Evolutionary conservation across 2,888 invertebrate genomes (phyloP), one percentile per base, ranked within the genome.

Genomic region (Itoplectis maculator): DNA sequence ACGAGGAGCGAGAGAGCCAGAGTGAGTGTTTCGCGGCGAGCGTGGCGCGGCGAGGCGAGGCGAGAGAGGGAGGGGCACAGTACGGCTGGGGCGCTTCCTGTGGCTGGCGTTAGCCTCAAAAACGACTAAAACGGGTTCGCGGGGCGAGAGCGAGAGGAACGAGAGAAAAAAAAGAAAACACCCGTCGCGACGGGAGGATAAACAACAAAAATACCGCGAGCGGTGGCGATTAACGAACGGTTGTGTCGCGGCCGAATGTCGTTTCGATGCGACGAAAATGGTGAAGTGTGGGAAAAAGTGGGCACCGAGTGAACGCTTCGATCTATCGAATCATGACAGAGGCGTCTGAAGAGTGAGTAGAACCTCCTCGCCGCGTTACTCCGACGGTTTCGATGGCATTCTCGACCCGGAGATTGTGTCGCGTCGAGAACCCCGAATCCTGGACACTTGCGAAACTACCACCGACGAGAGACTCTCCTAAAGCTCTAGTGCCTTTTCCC

Each of bases 301-400:
- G 95, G 95, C 95, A 95, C 95, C 95, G 95, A 96, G 95, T 97
- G 96, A 96, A 95, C 95, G 95, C 95, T 96, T 96, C 95, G 95
- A 95, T 95, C 95, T 95, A 94, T 96, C 96, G 94, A 96, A 97
- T 94, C 96, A 97, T 97, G 97, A 97, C 96, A 96, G 97, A 97
- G 95, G 95, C 96, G 95, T 96, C 95, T 96, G 97, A 97, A 95
- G 96, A 96, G 97, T 97, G 95, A 96, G 96, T 96, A 93, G 85
- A 90, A 90, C 8, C 29, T 29, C 54, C 35, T 69, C 35, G 23
- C 49, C 29, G 11, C n/a, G n/a, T n/a, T n/a, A n/a, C n/a, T n/a
- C n/a, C n/a, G n/a, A n/a, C n/a, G n/a, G n/a, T n/a, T n/a, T n/a
- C n/a, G n/a, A n/a, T n/a, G n/a, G n/a, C n/a, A n/a, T n/a, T n/a